Base-by-base conservation (phyloP, 2,113 vertebrate species). In the Centropus bengalensis region DNA sequence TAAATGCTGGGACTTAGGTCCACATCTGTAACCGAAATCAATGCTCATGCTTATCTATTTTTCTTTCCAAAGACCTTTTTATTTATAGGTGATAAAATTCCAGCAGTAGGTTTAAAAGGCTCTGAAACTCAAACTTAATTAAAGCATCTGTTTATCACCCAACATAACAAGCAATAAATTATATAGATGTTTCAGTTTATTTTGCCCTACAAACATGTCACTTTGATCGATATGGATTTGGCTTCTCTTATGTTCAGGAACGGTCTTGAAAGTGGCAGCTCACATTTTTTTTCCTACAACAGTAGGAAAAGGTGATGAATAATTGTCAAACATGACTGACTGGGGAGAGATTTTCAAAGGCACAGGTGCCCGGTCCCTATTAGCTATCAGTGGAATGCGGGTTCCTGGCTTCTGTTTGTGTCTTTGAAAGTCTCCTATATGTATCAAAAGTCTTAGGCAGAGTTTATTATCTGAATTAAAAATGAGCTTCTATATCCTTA, bases 91-190 rank as follows among this genome's bases (percentile, higher is more conserved):
- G 66, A 95, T 93, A 96, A 97, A 97, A 95, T 93, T 94, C 45
- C 88, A 4, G 44, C 49, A 83, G 59, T 74, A 84, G 14, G 60
- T 94, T 97, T 95, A 91, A 90, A 96, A 97, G 85, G 30, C n/a
- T 91, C 74, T 76, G 91, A 94, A 75, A 58, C 73, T 89, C 71
- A 89, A 95, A 94, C 81, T 94, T 97, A 97, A 97, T 97, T 98
- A 97, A 97, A 97, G 92, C 96, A 84, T 93, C 76, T 96, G 86
- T 96, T 98, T 97, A 97, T 95, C 88, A 96, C 78, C 80, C 79
- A 96, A 97, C 77, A 94, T 95, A 95, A 93, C 81, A 97, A 94
- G 67, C 36, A 71, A 96, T 97, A 96, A 94, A 96, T 97, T 97
- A 96, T 92, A 92, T 90, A 76, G 88, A 92, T 96, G 87, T 81